These are phyloP conservation scores for Apis dorsata DNA, from an alignment of 1,140 invertebrate genomes.

Conservation along the genomic window DNA sequence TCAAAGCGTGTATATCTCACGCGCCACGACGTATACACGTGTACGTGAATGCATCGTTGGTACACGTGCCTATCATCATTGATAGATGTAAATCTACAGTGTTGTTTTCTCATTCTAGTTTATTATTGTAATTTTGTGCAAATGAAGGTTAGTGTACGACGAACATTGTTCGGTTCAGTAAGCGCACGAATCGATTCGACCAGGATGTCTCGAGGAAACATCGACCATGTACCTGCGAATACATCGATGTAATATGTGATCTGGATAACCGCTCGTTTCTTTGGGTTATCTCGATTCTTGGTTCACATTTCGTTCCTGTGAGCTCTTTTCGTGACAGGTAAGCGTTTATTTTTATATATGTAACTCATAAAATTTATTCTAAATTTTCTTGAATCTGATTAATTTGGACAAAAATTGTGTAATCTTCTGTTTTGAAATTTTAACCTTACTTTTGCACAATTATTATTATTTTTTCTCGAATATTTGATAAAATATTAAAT, in stretches of 20 bases:
- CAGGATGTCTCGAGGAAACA: slow-evolving; percentile 9
- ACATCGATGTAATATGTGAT: slow-evolving; percentile 6
- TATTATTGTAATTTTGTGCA: background rate
- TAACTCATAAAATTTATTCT: background rate
- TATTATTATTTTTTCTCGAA: too few relatives aligned
- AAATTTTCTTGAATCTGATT: background rate
- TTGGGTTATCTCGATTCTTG: background rate
- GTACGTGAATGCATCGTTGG: slow-evolving; percentile 4
- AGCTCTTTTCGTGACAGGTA: background rate
- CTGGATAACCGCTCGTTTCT: slow-evolving; percentile 10
- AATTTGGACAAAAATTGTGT: background rate
- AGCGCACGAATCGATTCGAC: slow-evolving; percentile 29
- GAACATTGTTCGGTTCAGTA: background rate
- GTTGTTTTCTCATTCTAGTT: background rate
- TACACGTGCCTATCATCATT: slow-evolving; percentile 38
- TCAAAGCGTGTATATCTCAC: background rate
- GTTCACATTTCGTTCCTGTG: background rate
- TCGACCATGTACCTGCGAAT: background rate
- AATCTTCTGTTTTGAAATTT: background rate
- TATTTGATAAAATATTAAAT: too few relatives aligned
- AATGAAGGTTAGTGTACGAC: background rate
- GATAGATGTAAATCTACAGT: background rate
- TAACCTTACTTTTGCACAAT: too few relatives aligned
- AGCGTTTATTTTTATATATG: background rate
- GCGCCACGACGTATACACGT: slow-evolving; percentile 25